These are phyloP conservation scores for Zosterops hypoxanthus DNA, from an alignment of 2,113 vertebrate genomes.

Conservation along the genomic window DNA sequence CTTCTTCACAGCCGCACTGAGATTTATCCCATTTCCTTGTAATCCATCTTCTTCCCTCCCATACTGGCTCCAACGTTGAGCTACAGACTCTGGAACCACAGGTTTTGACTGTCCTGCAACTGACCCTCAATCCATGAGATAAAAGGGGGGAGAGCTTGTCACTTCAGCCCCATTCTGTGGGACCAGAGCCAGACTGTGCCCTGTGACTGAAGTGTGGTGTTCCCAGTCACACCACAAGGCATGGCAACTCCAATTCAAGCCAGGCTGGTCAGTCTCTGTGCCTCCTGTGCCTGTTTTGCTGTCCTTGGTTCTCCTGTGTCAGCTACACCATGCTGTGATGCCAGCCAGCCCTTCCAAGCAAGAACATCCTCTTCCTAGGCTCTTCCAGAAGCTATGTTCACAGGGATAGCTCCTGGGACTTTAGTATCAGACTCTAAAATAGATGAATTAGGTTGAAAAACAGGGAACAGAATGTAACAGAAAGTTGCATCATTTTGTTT, in stretches of 20 bases:
- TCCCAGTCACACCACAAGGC: not conserved
- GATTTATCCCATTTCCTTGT: not conserved
- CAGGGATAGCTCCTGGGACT: not conserved
- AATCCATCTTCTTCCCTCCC: not conserved
- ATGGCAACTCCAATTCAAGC: not conserved
- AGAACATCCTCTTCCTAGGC: not conserved
- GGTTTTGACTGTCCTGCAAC: not conserved
- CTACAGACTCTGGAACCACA: not conserved
- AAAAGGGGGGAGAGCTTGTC: not conserved
- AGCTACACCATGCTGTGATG: not conserved
- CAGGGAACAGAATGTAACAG: constrained; percentile 22
- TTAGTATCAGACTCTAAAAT: not conserved
- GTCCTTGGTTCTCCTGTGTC: not conserved
- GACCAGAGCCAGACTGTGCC: not conserved
- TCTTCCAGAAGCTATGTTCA: not conserved
- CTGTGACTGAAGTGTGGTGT: not conserved
- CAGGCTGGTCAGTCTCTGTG: not conserved
- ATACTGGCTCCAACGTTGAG: not conserved
- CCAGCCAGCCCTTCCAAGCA: not conserved
- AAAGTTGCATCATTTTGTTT: constrained; percentile 20
- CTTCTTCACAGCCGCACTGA: not conserved
- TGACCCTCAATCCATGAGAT: not conserved
- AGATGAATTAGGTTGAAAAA: not conserved
- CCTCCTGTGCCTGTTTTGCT: not conserved
- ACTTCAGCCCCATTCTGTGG: not conserved